Base-by-base conservation (phyloP, 2,888 invertebrate genomes). In the Mesorhabditis belari region DNA sequence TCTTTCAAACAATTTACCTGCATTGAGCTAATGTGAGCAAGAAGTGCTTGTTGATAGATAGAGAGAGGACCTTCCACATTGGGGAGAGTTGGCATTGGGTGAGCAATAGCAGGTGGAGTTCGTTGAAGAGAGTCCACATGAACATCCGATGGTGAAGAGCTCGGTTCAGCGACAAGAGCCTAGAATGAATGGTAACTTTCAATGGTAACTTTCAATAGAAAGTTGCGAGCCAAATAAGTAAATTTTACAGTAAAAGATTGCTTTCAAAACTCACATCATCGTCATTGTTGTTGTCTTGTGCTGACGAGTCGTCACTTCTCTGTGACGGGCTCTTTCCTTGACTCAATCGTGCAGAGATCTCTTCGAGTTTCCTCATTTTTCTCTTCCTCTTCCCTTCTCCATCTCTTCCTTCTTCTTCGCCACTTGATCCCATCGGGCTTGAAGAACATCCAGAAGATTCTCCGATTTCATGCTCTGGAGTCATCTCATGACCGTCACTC, bases 281-380 rank as follows among this genome's bases (percentile, higher is more conserved):
- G 9, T 70, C 69, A n/a, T n/a, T n/a, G 49, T 67, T 61, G 19
- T 66, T 69, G 4, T 68, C 58, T 4, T 62, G 23, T n/a, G 44
- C 12, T 9, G 12, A 24, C 28, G 21, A 9, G 53, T 49, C 61
- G 55, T 74, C 55, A 62, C 66, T 61, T 60, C 62, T 59, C 61
- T 61, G 62, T 35, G 61, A 51, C 23, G 71, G 67, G 23, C 67
- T 67, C 51, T 76, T 75, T 24, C 62, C 70, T 28, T 66, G 74
- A n/a, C 12, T 17, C 49, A 77, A 66, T 5, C 65, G 49, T 28
- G 63, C 66, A 5, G 72, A 66, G 58, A 80, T 76, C 35, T 74
- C 70, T 67, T 91, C 90, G 58, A 92, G 83, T 75, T 90, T 91
- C 75, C 88, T 88, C 0, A 92, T 90, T 56, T 88, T 88, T 0